Percentiles rank a stretch among this genome's conserved stretches.
phyloP scores from a whole-genome alignment of 2,797 vertebrate genomes.

The Masticophis lateralis region DNA sequence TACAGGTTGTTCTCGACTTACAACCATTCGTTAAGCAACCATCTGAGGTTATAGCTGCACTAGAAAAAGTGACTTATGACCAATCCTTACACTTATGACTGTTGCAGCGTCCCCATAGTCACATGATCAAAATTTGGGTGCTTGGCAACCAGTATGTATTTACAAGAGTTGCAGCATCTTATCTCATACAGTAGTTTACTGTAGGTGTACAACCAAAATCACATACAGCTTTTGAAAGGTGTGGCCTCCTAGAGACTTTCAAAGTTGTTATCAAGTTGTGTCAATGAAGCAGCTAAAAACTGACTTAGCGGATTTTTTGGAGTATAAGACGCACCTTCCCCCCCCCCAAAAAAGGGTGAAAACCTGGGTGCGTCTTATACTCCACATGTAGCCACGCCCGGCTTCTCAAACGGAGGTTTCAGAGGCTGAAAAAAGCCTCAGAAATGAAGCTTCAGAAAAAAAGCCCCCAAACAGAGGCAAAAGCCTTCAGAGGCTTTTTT shows the following conservation, averaged over 20 bases:
- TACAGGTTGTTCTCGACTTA: neutral
- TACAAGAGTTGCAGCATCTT: neutral
- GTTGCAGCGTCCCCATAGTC: neutral
- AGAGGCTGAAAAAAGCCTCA: too few species aligned
- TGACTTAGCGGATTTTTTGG: neutral
- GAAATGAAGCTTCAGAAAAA: too few species aligned
- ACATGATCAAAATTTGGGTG: neutral
- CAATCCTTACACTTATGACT: neutral
- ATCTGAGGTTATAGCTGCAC: neutral
- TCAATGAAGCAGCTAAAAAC: neutral
- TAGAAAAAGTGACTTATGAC: neutral
- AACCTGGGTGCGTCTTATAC: too few species aligned
- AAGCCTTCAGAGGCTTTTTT: too few species aligned
- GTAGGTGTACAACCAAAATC: neutral
- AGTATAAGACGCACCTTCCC: too few species aligned
- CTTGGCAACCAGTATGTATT: neutral
- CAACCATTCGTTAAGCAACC: neutral
- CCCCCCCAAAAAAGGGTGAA: too few species aligned
- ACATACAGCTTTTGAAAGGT: neutral
- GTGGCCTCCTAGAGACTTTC: neutral
- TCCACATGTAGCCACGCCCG: too few species aligned
- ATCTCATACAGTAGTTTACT: neutral
- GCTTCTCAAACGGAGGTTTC: too few species aligned
- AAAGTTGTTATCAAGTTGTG: neutral
- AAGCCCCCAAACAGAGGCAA: too few species aligned